Conservation (phyloP, 2,113 vertebrate genomes). For the Oncorhynchus nerka region DNA sequence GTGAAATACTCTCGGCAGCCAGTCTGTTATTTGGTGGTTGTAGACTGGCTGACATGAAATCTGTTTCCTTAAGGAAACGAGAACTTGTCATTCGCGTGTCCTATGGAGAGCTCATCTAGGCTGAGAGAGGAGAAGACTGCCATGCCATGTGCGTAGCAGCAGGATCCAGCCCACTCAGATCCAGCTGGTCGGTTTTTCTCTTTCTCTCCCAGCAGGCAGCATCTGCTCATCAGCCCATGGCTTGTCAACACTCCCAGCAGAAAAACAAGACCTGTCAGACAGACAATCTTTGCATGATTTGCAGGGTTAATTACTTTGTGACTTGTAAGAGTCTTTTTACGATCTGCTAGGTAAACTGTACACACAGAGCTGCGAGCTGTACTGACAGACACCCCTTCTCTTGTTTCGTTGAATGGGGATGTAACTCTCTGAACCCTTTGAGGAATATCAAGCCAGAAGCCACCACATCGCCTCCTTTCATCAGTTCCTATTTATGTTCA, state of each 20-base stretch:
- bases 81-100: slow-evolving; percentile 65
- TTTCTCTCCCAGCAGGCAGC: background rate
- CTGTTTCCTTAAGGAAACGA: slow-evolving; percentile 58
- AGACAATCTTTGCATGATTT: background rate
- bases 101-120: slow-evolving; percentile 53
- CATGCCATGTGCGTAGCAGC: slow-evolving; percentile 55
- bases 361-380: background rate
- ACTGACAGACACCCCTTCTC: background rate
- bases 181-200: slow-evolving; percentile 43
- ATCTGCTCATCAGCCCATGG: slow-evolving; percentile 17
- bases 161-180: slow-evolving; percentile 34
- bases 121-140: slow-evolving; percentile 20
- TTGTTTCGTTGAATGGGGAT: slow-evolving; percentile 6
- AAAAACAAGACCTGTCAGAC: slow-evolving; percentile 14
- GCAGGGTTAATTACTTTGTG: background rate
- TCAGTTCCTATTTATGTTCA: slow-evolving; percentile 19
- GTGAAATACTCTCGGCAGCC: slow-evolving; percentile 45
- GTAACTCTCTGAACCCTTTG: slow-evolving; percentile 6
- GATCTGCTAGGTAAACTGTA: background rate
- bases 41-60: slow-evolving; percentile 44
- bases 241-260: slow-evolving; percentile 15
- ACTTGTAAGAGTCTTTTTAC: slow-evolving; percentile 5
- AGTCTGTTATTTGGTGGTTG: slow-evolving; percentile 55
- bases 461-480: slow-evolving; percentile 15
- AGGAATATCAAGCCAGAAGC: slow-evolving; percentile 1